Evolutionary conservation across 2,797 vertebrate genomes (phyloP).

Genomic region (Cyclopterus lumpus): DNA sequence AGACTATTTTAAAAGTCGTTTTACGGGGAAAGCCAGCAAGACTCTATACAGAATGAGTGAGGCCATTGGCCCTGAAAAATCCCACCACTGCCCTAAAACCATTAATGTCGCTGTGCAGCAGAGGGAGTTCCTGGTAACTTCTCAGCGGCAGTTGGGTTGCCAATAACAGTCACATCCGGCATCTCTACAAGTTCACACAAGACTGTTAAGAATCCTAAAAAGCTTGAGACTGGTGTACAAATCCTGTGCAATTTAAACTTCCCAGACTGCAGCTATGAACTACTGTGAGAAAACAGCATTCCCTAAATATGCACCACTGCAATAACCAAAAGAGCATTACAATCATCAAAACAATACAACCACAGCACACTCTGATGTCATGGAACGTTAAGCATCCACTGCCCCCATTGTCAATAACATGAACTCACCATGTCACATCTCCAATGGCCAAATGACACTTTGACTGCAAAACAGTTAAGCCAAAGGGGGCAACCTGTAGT

Average conservation of each 20-base stretch:
- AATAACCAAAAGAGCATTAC: not conserved
- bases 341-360: not conserved
- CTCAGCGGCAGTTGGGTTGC: not conserved
- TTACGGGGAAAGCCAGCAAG: not conserved
- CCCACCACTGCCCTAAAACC: too few relatives aligned
- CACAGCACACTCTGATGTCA: not conserved
- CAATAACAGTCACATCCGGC: not conserved
- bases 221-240: not conserved
- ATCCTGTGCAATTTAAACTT: not conserved
- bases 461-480: not conserved
- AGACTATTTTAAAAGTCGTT: not conserved
- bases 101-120: not conserved
- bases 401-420: not conserved
- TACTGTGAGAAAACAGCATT: not conserved
- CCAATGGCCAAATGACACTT: conserved; percentile 6
- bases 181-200: not conserved
- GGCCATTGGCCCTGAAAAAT: not conserved
- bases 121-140: not conserved
- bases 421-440: conserved; percentile 26
- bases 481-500: not conserved
- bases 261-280: not conserved
- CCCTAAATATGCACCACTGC: not conserved
- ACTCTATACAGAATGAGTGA: too few relatives aligned
- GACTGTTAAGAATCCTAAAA: not conserved
- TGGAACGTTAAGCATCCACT: not conserved